Evolutionary conservation across 2,888 invertebrate species (phyloP).

Genomic region (Agrochola lota): DNA sequence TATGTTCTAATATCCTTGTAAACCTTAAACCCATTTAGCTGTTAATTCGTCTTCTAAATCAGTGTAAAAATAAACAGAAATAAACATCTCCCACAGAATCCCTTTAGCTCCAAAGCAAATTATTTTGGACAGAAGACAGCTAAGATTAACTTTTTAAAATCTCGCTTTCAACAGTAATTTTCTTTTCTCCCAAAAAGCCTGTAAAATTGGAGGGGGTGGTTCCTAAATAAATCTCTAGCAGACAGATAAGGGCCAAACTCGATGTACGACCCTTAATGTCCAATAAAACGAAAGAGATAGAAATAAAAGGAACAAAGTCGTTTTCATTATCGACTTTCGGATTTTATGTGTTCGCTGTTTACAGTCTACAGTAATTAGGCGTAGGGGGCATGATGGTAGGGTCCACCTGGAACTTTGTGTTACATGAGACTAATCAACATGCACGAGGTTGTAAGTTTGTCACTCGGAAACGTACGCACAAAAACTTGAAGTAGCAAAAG

Average conservation of each 20-base stretch:
- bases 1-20: neutral
- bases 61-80: conserved; percentile 33
- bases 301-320: conserved; percentile 67
- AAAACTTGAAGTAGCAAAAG: neutral
- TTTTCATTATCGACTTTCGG: conserved; percentile 65
- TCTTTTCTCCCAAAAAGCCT: conserved; percentile 57
- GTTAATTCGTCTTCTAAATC: neutral
- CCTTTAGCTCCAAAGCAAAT: conserved; percentile 58
- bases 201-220: conserved; percentile 66
- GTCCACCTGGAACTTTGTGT: conserved; percentile 28
- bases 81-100: conserved; percentile 47
- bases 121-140: conserved; percentile 60
- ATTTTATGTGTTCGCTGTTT: conserved; percentile 60
- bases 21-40: neutral
- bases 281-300: conserved; percentile 77
- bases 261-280: conserved; percentile 73
- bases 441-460: conserved; percentile 6
- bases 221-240: conserved; percentile 77
- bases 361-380: conserved; percentile 49
- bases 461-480: neutral
- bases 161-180: conserved; percentile 64
- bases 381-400: conserved; percentile 3
- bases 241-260: conserved; percentile 78
- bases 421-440: neutral
- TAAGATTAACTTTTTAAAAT: conserved; percentile 65